Conservation (phyloP, 2,113 vertebrate species). For the Chitala chitala region DNA sequence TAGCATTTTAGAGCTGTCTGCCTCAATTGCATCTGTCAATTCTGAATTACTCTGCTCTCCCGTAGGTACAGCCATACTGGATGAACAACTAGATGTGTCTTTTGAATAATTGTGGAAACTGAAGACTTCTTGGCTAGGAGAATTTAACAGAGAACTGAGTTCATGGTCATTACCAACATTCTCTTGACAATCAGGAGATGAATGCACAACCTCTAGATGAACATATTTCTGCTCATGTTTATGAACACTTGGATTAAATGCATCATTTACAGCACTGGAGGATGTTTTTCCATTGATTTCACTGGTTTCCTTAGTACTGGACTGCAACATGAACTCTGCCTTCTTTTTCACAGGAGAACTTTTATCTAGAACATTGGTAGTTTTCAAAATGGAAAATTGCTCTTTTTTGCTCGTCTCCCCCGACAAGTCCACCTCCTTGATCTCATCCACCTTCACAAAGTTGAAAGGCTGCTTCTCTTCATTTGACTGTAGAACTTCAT, state of each 20-base stretch:
- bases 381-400: background rate
- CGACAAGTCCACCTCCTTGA: background rate
- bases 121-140: slow-evolving; percentile 62
- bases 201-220: background rate
- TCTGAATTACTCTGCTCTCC: slow-evolving; percentile 26
- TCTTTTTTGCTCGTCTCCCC: background rate
- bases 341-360: background rate
- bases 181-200: slow-evolving; percentile 1
- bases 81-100: slow-evolving; percentile 51
- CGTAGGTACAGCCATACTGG: slow-evolving; percentile 31
- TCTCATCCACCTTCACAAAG: background rate
- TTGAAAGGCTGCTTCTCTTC: slow-evolving; percentile 23
- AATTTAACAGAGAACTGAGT: slow-evolving; percentile 38
- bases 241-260: slow-evolving; percentile 19
- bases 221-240: slow-evolving; percentile 22
- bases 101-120: slow-evolving; percentile 73
- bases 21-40: slow-evolving; percentile 30
- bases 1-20: slow-evolving; percentile 32
- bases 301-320: background rate
- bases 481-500: slow-evolving; percentile 53
- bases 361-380: background rate
- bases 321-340: background rate
- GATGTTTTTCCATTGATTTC: background rate
- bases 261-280: slow-evolving; percentile 29
- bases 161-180: slow-evolving; percentile 1